Evolutionary conservation across 2,888 invertebrate genomes (phyloP).

Genomic region (Crioceris asparagi): DNA sequence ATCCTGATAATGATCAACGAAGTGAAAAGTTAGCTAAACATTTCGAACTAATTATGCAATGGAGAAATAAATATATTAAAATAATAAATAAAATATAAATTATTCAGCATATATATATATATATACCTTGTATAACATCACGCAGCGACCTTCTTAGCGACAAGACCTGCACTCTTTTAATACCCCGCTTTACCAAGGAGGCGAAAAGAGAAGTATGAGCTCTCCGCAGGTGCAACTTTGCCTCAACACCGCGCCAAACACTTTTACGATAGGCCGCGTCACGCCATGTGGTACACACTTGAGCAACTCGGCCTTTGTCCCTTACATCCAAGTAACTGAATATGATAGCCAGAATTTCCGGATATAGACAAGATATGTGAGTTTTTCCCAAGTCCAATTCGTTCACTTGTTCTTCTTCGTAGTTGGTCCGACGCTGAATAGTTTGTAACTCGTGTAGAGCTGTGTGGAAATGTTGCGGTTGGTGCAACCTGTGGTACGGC

Average conservation of each 20-base stretch:
- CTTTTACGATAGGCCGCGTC: constrained; percentile 87
- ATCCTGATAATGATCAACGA: no score
- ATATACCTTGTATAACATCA: constrained; percentile 67
- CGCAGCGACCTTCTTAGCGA: constrained; percentile 72
- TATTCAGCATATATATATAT: no score
- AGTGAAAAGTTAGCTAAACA: no score
- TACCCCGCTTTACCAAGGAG: constrained; percentile 77
- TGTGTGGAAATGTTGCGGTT: constrained; percentile 46
- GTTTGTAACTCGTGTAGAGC: constrained; percentile 35
- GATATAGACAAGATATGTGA: constrained; percentile 81
- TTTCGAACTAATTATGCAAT: no score
- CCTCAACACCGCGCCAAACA: constrained; percentile 91
- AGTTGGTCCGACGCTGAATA: constrained; percentile 19
- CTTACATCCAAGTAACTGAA: constrained; percentile 80
- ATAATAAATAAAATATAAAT: no score
- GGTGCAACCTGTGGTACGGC: constrained; percentile 56
- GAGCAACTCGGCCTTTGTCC: constrained; percentile 83
- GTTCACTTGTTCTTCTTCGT: neutral
- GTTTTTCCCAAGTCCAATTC: constrained; percentile 41
- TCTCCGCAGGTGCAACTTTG: constrained; percentile 75
- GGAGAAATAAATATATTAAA: no score
- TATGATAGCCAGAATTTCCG: constrained; percentile 85
- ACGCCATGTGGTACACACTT: constrained; percentile 81
- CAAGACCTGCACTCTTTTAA: constrained; percentile 79
- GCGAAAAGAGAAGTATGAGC: constrained; percentile 77